Evolutionary conservation across 2,797 vertebrate species (phyloP).

Genomic region (Melopsittacus undulatus): DNA sequence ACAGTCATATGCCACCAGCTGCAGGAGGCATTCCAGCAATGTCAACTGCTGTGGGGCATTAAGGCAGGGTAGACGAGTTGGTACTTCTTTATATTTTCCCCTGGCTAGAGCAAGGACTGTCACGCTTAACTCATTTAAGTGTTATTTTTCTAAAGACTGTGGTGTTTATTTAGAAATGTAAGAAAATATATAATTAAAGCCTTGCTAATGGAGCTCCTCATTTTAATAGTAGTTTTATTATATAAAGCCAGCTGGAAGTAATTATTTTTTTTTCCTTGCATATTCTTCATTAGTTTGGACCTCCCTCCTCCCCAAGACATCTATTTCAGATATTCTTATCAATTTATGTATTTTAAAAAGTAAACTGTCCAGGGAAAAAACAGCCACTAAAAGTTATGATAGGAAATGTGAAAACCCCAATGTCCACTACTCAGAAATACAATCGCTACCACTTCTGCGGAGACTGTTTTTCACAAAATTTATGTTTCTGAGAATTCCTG

Average conservation of each 20-base stretch:
- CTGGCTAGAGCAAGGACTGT: slow-evolving; percentile 51
- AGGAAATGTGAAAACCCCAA: slow-evolving; percentile 43
- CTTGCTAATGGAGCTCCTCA: slow-evolving; percentile 63
- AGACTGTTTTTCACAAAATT: not conserved
- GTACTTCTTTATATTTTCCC: slow-evolving; percentile 79
- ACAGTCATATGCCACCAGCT: slow-evolving; percentile 79
- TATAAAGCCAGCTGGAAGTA: slow-evolving; percentile 73
- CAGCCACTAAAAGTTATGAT: slow-evolving; percentile 37
- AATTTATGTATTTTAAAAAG: slow-evolving; percentile 41
- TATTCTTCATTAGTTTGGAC: slow-evolving; percentile 65
- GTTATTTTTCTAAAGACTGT: slow-evolving; percentile 25
- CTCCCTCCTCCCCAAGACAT: slow-evolving; percentile 41
- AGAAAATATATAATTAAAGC: slow-evolving; percentile 69
- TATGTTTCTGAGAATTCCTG: not conserved
- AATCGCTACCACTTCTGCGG: slow-evolving; percentile 12
- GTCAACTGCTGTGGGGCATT: slow-evolving; percentile 70
- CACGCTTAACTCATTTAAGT: slow-evolving; percentile 49
- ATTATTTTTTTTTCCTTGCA: slow-evolving; percentile 71
- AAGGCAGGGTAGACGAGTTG: slow-evolving; percentile 59
- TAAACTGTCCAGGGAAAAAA: slow-evolving; percentile 55
- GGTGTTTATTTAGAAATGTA: slow-evolving; percentile 46
- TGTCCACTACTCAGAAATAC: slow-evolving; percentile 11
- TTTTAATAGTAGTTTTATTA: slow-evolving; percentile 76
- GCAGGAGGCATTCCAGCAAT: slow-evolving; percentile 73
- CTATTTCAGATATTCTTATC: slow-evolving; percentile 60